Conservation (phyloP, 2,888 invertebrate species). For the Halictus quadricinctus region DNA sequence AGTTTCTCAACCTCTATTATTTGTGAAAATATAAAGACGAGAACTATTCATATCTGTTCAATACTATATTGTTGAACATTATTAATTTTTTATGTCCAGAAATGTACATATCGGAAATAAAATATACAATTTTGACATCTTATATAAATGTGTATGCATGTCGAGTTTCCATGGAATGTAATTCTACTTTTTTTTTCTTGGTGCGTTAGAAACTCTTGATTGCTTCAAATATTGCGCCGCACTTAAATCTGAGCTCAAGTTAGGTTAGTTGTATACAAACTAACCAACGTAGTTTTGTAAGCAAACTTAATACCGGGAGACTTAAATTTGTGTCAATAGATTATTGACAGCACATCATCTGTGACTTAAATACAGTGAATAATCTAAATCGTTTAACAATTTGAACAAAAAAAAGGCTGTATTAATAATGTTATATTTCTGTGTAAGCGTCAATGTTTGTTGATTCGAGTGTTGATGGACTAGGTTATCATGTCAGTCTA, state of each 20-base stretch:
- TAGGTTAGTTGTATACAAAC: slow-evolving; percentile 47
- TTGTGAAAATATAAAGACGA: not conserved
- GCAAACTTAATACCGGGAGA: slow-evolving; percentile 33
- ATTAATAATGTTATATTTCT: not conserved
- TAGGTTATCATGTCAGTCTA: slow-evolving; percentile 39
- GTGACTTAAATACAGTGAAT: not conserved
- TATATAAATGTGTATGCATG: not conserved
- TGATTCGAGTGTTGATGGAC: not conserved
- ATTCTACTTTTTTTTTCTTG: not conserved
- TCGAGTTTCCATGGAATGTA: not conserved
- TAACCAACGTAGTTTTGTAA: slow-evolving; percentile 21
- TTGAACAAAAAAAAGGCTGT: not conserved
- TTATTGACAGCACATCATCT: slow-evolving; percentile 6
- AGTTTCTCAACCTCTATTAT: too few species aligned
- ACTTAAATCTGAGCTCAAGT: slow-evolving; percentile 32
- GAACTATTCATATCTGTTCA: too few species aligned
- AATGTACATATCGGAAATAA: not conserved
- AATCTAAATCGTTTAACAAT: not conserved
- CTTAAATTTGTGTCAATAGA: slow-evolving; percentile 19
- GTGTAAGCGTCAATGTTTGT: not conserved
- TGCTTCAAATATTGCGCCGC: slow-evolving; percentile 12
- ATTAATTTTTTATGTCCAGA: too few species aligned
- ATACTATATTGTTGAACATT: not conserved
- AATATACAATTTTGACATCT: not conserved
- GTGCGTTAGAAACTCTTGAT: not conserved